Conservation (phyloP, 2,797 vertebrate genomes). For the Lacerta agilis region DNA sequence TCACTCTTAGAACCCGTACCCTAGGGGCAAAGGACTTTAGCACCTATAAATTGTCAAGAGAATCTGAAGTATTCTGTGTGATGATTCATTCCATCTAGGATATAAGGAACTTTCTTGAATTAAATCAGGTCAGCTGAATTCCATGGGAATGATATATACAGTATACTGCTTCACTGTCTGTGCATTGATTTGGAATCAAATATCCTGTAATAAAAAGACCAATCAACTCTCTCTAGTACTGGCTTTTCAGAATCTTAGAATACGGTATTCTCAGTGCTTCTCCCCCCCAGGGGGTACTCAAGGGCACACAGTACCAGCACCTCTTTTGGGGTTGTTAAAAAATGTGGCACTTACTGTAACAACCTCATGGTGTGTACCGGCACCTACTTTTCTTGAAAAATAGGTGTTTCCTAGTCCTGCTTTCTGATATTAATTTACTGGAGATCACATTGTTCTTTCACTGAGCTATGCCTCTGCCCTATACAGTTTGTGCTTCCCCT, state of each 20-base stretch:
- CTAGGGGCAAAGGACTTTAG: background rate
- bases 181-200: no score
- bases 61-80: background rate
- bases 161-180: no score
- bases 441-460: background rate
- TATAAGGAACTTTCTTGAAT: background rate
- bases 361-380: no score
- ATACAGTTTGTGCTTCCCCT: background rate
- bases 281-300: no score
- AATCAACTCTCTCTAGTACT: background rate
- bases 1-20: background rate
- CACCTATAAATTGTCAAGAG: background rate
- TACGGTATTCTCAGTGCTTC: no score
- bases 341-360: no score
- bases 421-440: background rate
- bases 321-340: no score
- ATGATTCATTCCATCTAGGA: no score
- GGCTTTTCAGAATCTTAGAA: background rate
- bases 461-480: background rate
- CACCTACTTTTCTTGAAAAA: no score
- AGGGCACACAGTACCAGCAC: no score
- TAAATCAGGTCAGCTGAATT: background rate
- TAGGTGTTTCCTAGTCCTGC: background rate
- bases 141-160: no score
- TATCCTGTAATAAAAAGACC: no score